Evolutionary conservation across 2,888 invertebrate genomes (phyloP).

Genomic region (Agrotis ipsilon): DNA sequence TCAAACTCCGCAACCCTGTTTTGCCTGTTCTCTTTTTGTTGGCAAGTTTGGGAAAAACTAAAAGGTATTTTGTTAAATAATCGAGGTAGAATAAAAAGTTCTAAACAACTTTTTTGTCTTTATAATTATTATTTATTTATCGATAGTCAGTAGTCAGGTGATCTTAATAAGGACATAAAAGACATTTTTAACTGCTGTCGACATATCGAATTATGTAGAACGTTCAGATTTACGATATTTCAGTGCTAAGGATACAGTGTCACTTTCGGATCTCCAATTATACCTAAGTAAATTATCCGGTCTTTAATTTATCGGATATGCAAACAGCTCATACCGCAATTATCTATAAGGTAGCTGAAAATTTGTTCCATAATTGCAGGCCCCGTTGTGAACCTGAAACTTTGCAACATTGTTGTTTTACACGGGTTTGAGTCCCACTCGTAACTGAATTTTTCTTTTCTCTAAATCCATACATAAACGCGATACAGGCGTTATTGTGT

Average conservation of each 20-base stretch:
- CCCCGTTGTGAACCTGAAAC: too few species aligned
- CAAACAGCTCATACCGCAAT: background rate
- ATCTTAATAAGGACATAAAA: background rate
- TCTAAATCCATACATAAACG: too few species aligned
- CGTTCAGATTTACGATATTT: background rate
- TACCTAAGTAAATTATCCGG: too few species aligned
- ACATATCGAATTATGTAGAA: background rate
- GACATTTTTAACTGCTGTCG: background rate
- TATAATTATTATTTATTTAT: too few species aligned
- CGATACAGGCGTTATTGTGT: too few species aligned
- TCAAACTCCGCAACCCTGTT: conserved; percentile 38
- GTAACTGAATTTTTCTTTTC: too few species aligned
- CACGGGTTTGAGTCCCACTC: too few species aligned
- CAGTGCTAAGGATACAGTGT: background rate
- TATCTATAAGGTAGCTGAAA: background rate
- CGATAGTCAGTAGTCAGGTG: too few species aligned
- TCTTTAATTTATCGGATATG: background rate
- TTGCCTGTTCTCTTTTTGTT: conserved; percentile 24
- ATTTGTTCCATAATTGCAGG: background rate
- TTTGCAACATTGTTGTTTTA: too few species aligned
- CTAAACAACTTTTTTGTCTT: background rate
- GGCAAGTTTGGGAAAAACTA: conserved; percentile 21
- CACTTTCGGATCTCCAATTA: too few species aligned
- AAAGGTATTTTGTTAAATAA: conserved; percentile 9
- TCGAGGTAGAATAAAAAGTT: background rate